These are phyloP conservation scores for Drosophila nr. perissopoda DNA, from an alignment of 2,888 invertebrate genomes.

Conservation along the genomic window DNA sequence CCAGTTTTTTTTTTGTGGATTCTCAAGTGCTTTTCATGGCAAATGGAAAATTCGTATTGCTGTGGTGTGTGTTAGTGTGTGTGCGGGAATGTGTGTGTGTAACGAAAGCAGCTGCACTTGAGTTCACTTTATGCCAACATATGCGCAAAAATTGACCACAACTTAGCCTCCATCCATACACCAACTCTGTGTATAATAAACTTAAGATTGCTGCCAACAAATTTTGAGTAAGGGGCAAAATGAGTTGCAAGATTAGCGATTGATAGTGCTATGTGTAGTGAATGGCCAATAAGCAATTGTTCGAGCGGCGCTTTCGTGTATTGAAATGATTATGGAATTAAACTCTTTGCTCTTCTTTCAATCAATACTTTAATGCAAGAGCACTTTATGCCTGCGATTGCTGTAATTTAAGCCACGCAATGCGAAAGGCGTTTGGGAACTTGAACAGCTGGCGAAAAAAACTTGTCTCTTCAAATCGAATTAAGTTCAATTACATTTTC, in stretches of 20 bases:
- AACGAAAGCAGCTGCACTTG: conserved; percentile 55
- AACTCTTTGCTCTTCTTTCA: conserved; percentile 1
- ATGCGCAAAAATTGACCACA: conserved; percentile 74
- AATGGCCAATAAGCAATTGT: conserved; percentile 29
- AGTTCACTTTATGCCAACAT: conserved; percentile 68
- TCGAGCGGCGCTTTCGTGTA: conserved; percentile 5
- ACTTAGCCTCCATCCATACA: conserved; percentile 22
- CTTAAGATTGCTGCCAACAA: conserved; percentile 27
- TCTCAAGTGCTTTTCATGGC: conserved; percentile 59
- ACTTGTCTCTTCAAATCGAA: conserved; percentile 78
- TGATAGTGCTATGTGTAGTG: conserved; percentile 12
- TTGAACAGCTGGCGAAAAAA: conserved; percentile 72
- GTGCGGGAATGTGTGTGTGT: conserved; percentile 33
- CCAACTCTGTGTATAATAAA: conserved; percentile 16
- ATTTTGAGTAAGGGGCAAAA: background rate
- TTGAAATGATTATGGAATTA: conserved; percentile 8
- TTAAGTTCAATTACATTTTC: conserved; percentile 78
- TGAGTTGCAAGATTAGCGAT: conserved; percentile 25
- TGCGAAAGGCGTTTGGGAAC: conserved; percentile 63
- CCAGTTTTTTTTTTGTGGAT: conserved; percentile 10
- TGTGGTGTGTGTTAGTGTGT: conserved; percentile 19
- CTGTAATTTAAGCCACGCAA: conserved; percentile 20
- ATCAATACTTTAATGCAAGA: conserved; percentile 6
- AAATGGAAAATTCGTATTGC: conserved; percentile 64
- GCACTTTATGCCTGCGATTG: conserved; percentile 22